Conservation (phyloP, 2,888 invertebrate species). For the Drosophila vallismaia region DNA sequence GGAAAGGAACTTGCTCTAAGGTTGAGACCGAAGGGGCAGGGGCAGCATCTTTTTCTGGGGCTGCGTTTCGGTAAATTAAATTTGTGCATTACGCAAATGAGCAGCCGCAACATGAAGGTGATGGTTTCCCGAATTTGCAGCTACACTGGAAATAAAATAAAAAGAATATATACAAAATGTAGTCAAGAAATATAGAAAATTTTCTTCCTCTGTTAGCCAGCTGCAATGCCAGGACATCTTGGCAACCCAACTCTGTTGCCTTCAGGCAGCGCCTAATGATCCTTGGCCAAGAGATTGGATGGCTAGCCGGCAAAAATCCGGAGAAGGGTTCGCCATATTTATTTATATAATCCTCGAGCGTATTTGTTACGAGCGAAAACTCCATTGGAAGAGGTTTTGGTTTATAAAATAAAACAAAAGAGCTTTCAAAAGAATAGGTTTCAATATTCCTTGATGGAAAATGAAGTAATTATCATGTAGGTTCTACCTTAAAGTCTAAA, state of each 20-base stretch:
- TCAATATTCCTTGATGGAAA: too few species aligned
- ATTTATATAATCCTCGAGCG: constrained; percentile 52
- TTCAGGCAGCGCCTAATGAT: constrained; percentile 69
- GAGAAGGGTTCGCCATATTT: constrained; percentile 45
- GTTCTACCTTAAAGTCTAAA: neutral
- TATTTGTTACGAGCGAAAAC: too few species aligned
- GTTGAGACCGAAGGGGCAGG: neutral
- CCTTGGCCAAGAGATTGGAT: constrained; percentile 63
- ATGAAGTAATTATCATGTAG: too few species aligned
- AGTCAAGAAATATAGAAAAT: neutral
- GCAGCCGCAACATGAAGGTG: constrained; percentile 53
- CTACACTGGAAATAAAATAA: constrained; percentile 23
- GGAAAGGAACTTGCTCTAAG: neutral
- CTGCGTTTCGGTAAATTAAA: constrained; percentile 77
- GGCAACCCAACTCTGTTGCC: neutral
- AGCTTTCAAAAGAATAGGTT: too few species aligned
- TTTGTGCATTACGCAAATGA: constrained; percentile 81
- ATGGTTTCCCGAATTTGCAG: constrained; percentile 10
- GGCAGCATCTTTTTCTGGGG: constrained; percentile 37
- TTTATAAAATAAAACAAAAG: too few species aligned
- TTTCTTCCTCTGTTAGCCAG: neutral
- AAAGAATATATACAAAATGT: neutral
- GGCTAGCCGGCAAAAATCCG: constrained; percentile 2
- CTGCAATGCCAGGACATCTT: constrained; percentile 10
- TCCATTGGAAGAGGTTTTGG: too few species aligned